These are phyloP conservation scores for Chrysochloris asiatica DNA, from an alignment of 2,113 vertebrate species.

Conservation along the genomic window DNA sequence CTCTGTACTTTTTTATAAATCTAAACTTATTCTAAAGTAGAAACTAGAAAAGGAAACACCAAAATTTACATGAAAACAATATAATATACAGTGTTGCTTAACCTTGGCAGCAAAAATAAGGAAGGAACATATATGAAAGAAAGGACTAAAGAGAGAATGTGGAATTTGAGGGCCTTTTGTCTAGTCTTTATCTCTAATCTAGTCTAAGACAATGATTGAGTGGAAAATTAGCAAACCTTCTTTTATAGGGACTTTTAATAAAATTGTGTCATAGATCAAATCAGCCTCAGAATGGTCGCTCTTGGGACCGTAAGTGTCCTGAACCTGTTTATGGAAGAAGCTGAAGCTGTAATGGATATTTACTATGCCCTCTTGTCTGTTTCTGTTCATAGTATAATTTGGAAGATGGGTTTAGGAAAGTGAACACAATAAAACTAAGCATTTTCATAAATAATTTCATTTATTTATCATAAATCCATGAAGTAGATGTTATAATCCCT, in stretches of 20 bases:
- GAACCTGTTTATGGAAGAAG: no score
- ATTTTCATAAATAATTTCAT: no score
- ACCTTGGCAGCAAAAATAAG: background rate
- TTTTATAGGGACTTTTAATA: background rate
- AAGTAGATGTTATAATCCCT: no score
- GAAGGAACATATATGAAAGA: background rate
- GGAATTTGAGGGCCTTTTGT: background rate
- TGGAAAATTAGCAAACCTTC: background rate
- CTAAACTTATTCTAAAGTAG: constrained; percentile 31
- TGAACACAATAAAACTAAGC: no score
- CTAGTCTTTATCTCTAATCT: background rate
- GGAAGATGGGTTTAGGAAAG: no score
- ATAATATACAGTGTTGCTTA: background rate
- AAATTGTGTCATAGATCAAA: background rate
- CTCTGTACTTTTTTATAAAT: constrained; percentile 2
- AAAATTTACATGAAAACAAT: background rate
- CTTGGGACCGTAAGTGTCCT: no score
- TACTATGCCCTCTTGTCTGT: no score
- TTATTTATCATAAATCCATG: no score
- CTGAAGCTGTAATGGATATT: no score
- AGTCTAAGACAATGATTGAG: no score
- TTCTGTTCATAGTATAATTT: no score
- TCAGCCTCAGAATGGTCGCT: no score
- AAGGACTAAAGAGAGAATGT: background rate
- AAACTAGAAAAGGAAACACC: background rate